Percentiles rank a stretch among this genome's conserved stretches.
These are phyloP conservation scores for Dysdera silvatica DNA, from an alignment of 1,140 invertebrate species.

Conservation along the genomic window DNA sequence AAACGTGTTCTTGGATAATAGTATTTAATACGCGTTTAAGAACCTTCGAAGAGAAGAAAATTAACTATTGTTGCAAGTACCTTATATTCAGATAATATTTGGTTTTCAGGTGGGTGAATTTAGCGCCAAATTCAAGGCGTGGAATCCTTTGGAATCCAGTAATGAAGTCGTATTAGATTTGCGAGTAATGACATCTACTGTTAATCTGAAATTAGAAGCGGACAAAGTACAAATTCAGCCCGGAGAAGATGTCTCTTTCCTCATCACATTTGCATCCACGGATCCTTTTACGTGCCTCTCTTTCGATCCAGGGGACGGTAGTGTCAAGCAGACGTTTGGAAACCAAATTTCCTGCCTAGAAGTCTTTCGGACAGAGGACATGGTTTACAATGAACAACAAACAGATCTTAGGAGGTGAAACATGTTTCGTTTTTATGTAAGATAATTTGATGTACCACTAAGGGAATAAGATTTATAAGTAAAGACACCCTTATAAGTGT, in stretches of 20 bases:
- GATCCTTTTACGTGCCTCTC: slow-evolving; percentile 8
- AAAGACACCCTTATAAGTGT: too few species aligned
- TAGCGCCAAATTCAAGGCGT: not conserved
- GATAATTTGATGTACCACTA: too few species aligned
- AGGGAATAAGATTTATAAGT: too few species aligned
- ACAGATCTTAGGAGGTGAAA: not conserved
- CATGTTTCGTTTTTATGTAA: too few species aligned
- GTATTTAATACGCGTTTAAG: not conserved
- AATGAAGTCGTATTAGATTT: slow-evolving; percentile 1
- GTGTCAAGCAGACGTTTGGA: not conserved
- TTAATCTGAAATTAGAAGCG: not conserved
- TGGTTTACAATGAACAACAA: not conserved
- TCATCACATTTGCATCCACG: not conserved
- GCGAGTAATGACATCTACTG: not conserved
- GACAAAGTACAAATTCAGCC: not conserved
- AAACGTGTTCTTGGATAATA: not conserved
- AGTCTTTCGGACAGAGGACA: not conserved
- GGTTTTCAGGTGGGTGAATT: slow-evolving; percentile 1
- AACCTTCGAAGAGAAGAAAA: not conserved
- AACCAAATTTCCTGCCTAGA: not conserved
- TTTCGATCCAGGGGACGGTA: slow-evolving; percentile 9
- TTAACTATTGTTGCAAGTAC: not conserved
- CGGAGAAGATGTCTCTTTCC: not conserved
- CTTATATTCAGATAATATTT: not conserved
- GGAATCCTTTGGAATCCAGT: slow-evolving; percentile 4